phyloP scores from a whole-genome alignment of 2,113 vertebrate genomes.

The Arenaria interpres region DNA sequence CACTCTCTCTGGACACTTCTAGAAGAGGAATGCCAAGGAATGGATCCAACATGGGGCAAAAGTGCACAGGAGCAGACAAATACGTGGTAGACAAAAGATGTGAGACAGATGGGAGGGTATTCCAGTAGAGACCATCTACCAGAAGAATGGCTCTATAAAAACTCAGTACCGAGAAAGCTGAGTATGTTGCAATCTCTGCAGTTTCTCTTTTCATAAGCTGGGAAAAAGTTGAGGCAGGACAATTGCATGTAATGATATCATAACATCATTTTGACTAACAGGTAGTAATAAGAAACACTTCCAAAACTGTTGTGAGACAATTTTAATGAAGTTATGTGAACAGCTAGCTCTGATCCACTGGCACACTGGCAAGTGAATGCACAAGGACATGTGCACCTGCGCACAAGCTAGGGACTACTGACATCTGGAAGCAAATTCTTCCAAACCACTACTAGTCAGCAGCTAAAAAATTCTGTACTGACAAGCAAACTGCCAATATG shows the following conservation, averaged over 20 bases:
- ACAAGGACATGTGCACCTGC: not conserved
- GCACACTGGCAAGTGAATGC: not conserved
- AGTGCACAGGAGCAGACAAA: not conserved
- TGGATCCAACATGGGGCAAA: not conserved
- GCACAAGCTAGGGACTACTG: not conserved
- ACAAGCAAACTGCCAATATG: not conserved
- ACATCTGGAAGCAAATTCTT: not conserved
- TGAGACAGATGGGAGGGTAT: not conserved
- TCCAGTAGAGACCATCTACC: not conserved
- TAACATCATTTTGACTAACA: not conserved
- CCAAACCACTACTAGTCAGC: not conserved
- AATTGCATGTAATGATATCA: not conserved
- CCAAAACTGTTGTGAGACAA: not conserved
- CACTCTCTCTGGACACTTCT: not conserved
- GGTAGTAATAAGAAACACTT: not conserved
- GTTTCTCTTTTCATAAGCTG: not conserved
- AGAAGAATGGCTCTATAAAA: fast-evolving
- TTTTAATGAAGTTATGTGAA: not conserved
- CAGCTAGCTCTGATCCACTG: not conserved
- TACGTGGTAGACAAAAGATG: not conserved
- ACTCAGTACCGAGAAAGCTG: not conserved
- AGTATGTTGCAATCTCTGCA: not conserved
- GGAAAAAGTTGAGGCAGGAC: not conserved
- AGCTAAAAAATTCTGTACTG: not conserved
- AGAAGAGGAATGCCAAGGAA: not conserved